phyloP scores from a whole-genome alignment of 2,797 vertebrate genomes.

The Sternarchorhynchus goeldii region DNA sequence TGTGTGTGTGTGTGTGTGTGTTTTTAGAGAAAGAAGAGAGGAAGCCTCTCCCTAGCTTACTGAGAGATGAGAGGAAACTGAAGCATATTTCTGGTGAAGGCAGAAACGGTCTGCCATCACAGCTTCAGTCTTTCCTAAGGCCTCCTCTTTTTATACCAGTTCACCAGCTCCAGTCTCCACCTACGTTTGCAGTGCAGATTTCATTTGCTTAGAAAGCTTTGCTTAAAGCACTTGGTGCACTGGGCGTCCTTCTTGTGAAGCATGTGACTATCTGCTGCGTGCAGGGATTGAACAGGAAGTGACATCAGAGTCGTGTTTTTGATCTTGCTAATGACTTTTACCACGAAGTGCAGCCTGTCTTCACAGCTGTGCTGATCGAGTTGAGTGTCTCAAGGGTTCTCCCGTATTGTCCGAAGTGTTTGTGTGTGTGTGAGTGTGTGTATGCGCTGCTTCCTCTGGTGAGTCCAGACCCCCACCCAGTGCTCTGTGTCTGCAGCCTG shows the following conservation, averaged over 20 bases:
- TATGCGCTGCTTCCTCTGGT: slow-evolving; percentile 42
- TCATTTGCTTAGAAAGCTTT: neutral
- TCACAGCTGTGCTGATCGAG: slow-evolving; percentile 19
- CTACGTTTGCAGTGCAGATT: slow-evolving; percentile 9
- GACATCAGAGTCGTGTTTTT: slow-evolving; percentile 32
- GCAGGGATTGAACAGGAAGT: slow-evolving; percentile 26
- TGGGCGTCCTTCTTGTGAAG: too few species aligned
- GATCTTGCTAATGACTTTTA: slow-evolving; percentile 32
- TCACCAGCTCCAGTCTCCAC: slow-evolving; percentile 22
- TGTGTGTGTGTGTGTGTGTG: slow-evolving; percentile 14
- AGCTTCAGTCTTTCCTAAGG: slow-evolving; percentile 55
- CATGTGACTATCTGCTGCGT: neutral
- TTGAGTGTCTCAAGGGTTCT: slow-evolving; percentile 26
- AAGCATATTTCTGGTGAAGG: slow-evolving; percentile 59
- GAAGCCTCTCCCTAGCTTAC: slow-evolving; percentile 55
- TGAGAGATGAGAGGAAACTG: slow-evolving; percentile 58
- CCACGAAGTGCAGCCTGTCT: neutral
- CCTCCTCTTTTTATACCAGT: slow-evolving; percentile 35
- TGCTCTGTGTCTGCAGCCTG: slow-evolving; percentile 29
- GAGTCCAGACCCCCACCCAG: slow-evolving; percentile 53
- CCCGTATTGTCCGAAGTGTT: slow-evolving; percentile 25
- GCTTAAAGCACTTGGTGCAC: too few species aligned
- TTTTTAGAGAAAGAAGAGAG: slow-evolving; percentile 35
- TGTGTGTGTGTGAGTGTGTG: slow-evolving; percentile 25
- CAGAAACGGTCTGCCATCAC: slow-evolving; percentile 47